Evolutionary conservation across 2,797 vertebrate species (phyloP).

Genomic region (Fundulus diaphanus): DNA sequence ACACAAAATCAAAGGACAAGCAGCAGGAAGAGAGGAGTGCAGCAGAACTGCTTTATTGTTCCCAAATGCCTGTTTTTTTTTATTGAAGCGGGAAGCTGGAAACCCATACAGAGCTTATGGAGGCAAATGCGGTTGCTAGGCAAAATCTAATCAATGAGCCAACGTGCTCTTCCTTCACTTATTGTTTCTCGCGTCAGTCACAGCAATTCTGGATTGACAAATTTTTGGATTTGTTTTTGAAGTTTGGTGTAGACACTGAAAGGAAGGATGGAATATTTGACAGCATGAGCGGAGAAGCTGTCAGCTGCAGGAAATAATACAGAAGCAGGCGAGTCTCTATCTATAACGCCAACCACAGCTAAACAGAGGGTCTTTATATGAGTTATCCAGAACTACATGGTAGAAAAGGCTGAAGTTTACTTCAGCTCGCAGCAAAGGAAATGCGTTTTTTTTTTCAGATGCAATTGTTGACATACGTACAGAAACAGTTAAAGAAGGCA

Average conservation of each 20-base stretch:
- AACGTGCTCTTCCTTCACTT: slow-evolving; percentile 52
- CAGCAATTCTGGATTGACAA: slow-evolving; percentile 45
- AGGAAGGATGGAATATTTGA: slow-evolving; percentile 52
- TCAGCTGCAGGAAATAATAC: slow-evolving; percentile 52
- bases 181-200: slow-evolving; percentile 68
- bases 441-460: not conserved
- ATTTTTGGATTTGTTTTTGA: slow-evolving; percentile 48
- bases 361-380: slow-evolving; percentile 27
- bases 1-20: slow-evolving; percentile 74
- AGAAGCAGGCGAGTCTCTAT: slow-evolving; percentile 38
- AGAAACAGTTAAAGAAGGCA: not conserved
- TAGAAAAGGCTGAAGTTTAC: not conserved
- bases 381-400: slow-evolving; percentile 38
- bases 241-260: slow-evolving; percentile 45
- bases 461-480: not conserved
- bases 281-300: slow-evolving; percentile 38
- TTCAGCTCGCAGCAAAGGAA: not conserved
- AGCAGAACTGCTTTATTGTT: slow-evolving; percentile 69
- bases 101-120: slow-evolving; percentile 59
- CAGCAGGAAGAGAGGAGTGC: slow-evolving; percentile 63
- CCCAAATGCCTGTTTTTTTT: slow-evolving; percentile 65
- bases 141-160: slow-evolving; percentile 61
- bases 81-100: slow-evolving; percentile 65
- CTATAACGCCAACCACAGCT: slow-evolving; percentile 30
- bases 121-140: slow-evolving; percentile 60